Base-by-base conservation (phyloP, 2,888 invertebrate genomes). In the Cerceris ruficornis region DNA sequence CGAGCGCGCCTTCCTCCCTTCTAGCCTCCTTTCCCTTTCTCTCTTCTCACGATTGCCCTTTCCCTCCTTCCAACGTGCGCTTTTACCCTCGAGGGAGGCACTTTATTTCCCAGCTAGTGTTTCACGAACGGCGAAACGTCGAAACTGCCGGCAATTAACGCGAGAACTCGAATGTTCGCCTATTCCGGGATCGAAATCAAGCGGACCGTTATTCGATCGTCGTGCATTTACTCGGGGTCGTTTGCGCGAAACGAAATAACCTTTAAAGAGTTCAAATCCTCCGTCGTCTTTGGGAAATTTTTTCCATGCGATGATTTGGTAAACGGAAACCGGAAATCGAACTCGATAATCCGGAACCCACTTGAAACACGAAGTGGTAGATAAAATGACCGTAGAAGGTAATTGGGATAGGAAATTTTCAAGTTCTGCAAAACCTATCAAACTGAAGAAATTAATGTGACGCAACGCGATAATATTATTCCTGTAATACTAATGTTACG, bases 131-230 rank as follows among this genome's bases (percentile, higher is more conserved):
- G 69, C 75, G 75, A 75, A 76, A 81, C 73, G 73, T 70, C 77
- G 72, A 81, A 83, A 83, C 75, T 76, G 60, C 68, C 69, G 62
- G 74, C 76, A 81, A 83, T 83, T 83, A 83, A 81, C 75, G 83
- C 70, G 72, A 43, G 68, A 39, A 43, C 75, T 41, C 65, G 54
- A 43, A 15, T 67, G 64, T 9, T 61, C 69, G 50, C 39, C 57
- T 43, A 54, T 60, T 72, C 28, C 52, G 9, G 67, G 67, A 82
- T 83, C 74, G 75, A 81, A 81, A 83, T 83, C 74, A 72, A 78
- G 70, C 78, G 75, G 72, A 61, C 42, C 59, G 72, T 59, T 65
- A 58, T 71, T 67, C 54, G 69, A 62, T 59, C 68, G 62, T 52
- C 66, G 75, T 42, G 28, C 14, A 15, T 14, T 46, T 52, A 13